Evolutionary conservation across 2,797 vertebrate species (phyloP).

Genomic region (Eulemur coronatus): DNA sequence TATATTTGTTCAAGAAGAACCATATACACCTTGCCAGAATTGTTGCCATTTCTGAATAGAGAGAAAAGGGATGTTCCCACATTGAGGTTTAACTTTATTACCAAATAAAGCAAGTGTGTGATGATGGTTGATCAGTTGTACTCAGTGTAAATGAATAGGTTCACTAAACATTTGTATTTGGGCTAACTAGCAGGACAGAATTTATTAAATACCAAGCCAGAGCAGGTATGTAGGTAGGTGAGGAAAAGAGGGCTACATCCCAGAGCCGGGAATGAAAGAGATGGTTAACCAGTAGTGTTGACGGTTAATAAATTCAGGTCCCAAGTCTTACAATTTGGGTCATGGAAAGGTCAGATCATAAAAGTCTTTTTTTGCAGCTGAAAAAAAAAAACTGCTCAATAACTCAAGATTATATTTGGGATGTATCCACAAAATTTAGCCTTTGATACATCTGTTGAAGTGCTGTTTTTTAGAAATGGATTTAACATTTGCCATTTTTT

Average conservation of each 20-base stretch:
- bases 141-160: not conserved
- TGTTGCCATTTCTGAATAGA: not conserved
- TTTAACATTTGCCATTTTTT: constrained; percentile 47
- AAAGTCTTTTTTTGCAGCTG: not conserved
- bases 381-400: not conserved
- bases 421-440: not conserved
- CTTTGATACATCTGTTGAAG: not conserved
- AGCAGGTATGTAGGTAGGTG: not conserved
- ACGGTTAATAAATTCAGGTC: not conserved
- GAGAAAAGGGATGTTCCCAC: not conserved
- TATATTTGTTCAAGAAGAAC: not conserved
- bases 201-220: not conserved
- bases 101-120: not conserved
- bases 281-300: not conserved
- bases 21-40: not conserved
- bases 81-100: not conserved
- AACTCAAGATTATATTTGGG: constrained; percentile 30
- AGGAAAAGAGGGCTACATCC: not conserved
- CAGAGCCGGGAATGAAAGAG: not conserved
- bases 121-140: not conserved
- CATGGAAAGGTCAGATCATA: constrained; percentile 5
- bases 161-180: not conserved
- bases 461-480: not conserved
- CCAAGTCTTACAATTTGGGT: constrained; percentile 11
- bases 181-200: not conserved